A percentile compares a stretch with the other conserved stretches of the same genome.
phyloP scores from a whole-genome alignment of 30 jellyfish, hydroid and myxozoan species.

The Aurelia sp. region DNA sequence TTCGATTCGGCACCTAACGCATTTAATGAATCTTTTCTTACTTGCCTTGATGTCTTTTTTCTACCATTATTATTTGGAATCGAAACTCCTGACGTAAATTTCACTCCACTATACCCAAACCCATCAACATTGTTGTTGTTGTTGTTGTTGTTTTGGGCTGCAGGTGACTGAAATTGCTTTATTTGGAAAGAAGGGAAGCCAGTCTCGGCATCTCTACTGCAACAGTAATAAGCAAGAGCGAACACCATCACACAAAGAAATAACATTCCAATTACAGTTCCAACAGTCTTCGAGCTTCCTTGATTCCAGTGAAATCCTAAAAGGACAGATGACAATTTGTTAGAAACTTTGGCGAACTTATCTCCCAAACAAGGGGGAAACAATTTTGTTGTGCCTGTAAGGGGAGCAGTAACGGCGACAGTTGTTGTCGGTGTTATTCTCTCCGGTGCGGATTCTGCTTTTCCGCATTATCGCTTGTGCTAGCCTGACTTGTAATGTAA shows the following conservation, averaged over 20 bases:
- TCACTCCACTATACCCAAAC: slow-evolving; percentile 32
- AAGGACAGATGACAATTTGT: neutral
- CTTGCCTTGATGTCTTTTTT: slow-evolving; percentile 22
- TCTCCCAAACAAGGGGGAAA: no score
- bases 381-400: no score
- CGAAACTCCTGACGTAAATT: slow-evolving; percentile 27
- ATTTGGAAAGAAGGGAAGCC: slow-evolving; percentile 8
- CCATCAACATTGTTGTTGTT: neutral
- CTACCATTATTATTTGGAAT: slow-evolving; percentile 5
- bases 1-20: slow-evolving; percentile 33
- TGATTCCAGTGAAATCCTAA: slow-evolving; percentile 21
- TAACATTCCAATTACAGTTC: slow-evolving; percentile 50
- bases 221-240: slow-evolving; percentile 49
- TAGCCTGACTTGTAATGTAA: no score
- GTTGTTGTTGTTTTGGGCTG: no score
- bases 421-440: no score
- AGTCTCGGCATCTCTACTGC: slow-evolving; percentile 40
- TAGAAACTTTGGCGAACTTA: no score
- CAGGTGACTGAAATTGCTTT: neutral
- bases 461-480: no score
- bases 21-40: slow-evolving; percentile 29
- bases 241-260: slow-evolving; percentile 24
- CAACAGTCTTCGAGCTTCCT: slow-evolving; percentile 24
- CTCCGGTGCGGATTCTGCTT: no score
- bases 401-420: no score